Evolutionary conservation across 1,140 invertebrate species (phyloP).

Genomic region (Drosophila leontia): DNA sequence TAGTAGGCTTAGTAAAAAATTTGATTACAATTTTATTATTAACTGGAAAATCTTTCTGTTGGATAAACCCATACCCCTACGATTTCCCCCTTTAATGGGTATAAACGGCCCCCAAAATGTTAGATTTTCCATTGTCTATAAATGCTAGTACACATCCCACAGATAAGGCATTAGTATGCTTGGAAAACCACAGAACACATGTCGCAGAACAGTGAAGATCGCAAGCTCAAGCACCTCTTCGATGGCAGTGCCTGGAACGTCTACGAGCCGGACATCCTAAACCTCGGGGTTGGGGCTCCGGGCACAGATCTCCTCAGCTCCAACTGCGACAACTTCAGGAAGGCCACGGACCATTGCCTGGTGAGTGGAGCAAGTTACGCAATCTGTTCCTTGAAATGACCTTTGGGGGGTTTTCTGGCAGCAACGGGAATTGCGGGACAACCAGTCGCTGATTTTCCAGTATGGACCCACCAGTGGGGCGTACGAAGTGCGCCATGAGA

Average conservation of each 20-base stretch:
- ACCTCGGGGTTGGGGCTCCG: conserved; percentile 86
- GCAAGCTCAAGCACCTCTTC: conserved; percentile 85
- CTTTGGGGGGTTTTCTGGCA: conserved; percentile 43
- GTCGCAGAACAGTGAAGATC: conserved; percentile 39
- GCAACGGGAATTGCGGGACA: conserved; percentile 85
- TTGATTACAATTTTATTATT: background rate
- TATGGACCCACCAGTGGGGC: conserved; percentile 86
- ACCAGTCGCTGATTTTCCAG: conserved; percentile 86
- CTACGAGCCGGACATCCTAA: conserved; percentile 85
- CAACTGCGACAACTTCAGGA: conserved; percentile 85
- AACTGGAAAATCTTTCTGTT: background rate
- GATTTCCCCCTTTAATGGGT: conserved; percentile 9
- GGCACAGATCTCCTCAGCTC: conserved; percentile 86
- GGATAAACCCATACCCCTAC: background rate
- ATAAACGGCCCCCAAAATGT: background rate
- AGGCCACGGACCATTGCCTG: conserved; percentile 86
- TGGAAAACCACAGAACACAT: conserved; percentile 22
- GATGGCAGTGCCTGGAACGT: conserved; percentile 86
- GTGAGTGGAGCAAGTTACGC: conserved; percentile 63
- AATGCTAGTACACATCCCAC: conserved; percentile 1
- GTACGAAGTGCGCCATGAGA: conserved; percentile 86
- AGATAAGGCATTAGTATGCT: conserved; percentile 40
- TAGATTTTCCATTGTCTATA: conserved; percentile 23
- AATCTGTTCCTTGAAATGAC: conserved; percentile 7
- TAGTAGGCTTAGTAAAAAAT: too few relatives aligned